Base-by-base conservation (phyloP, 2,888 invertebrate species). In the Drosophila leonis region DNA sequence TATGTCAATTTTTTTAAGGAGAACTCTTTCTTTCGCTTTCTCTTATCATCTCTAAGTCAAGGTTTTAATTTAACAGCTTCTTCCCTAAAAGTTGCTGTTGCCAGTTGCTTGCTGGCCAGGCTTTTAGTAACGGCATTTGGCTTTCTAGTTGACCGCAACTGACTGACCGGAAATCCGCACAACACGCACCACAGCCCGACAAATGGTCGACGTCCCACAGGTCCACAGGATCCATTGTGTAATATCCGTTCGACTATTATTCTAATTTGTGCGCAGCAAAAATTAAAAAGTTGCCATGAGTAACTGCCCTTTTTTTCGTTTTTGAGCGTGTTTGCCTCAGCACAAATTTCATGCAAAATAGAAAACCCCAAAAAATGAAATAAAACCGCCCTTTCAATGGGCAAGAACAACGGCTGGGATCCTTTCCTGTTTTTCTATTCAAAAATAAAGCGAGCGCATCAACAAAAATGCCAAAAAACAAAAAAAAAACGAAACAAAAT, bases 191-290 rank as follows among this genome's bases (percentile, higher is more conserved):
- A 54, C 68, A 77, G 29, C 31, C 73, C 56, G 20, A 42, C 35
- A 35, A 37, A 68, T 49, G 48, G 56, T 9, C 64, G 29, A 20
- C 39, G 42, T 57, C 52, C 69, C 48, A 41, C 48, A 41, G 42
- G 48, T 33, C 31, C 60, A 27, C 44, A 52, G 64, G 29, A 69
- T 65, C 74, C 69, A 84, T 87, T 83, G 77, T 84, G 72, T 78
- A 82, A 88, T 84, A 87, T 89, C 74, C 82, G 78, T 81, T 73
- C 54, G 82, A 80, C 85, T 83, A 80, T 89, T 87, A 89, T 89
- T 88, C 80, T 85, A 90, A 87, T 88, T 88, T 85, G 73, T 79
- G 81, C 74, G 74, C 78, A 18, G 85, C 78, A 27, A 87, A 83
- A 89, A 89, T 89, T 90, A 87, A 87, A 89, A 84, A 82, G 66